Base-by-base conservation (phyloP, 2,113 vertebrate species). In the Ivindomyrus marchei region DNA sequence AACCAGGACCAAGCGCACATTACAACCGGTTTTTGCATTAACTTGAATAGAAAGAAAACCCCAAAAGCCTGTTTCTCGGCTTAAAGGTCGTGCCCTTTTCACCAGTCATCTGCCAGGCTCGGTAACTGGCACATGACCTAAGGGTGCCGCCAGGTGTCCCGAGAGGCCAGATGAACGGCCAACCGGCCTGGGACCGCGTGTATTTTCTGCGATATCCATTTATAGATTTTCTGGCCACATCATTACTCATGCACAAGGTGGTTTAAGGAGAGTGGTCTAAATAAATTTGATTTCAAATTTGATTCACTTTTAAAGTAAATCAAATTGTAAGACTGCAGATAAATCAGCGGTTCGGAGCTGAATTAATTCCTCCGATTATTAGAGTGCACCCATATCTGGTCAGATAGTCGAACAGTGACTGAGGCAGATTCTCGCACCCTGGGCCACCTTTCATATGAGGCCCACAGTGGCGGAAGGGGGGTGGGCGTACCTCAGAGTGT, bases 401-500 rank as follows among this genome's bases (percentile, higher is more conserved):
- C 3, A 15, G 66, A n/a, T 10, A 66, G 10, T 1, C 1, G 58
- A 66, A 77, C 13, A 17, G 70, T n/a, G 6, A 74, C 24, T 9
- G 27, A 39, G 31, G 1, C 70, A 80, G 4, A 19, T 8, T 42
- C 74, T 39, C 36, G 39, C 74, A 42, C 39, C 13, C 74, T 42
- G 74, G 62, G 62, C 9, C 62, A 70, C 1, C 15, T 80, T 80
- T 70, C 27, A 19, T 24, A n/a, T n/a, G 7, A 1, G 42, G 2
- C 39, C 7, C 19, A 47, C 7, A 83, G 42, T 21, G 77, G 10
- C 36, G 15, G 74, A 2, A 8, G 36, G n/a, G 21, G 4, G 11
- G 24, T 3, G 85, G 8, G 5, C 50, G 92, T 94, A 99, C 98
- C 98, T 98, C 94, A 99, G 90, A 0, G 98, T 99, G 94, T 99